A percentile compares a stretch with the other conserved stretches of the same genome.
These are phyloP conservation scores for Rhagonycha fulva DNA, from an alignment of 2,888 invertebrate genomes.

Conservation along the genomic window DNA sequence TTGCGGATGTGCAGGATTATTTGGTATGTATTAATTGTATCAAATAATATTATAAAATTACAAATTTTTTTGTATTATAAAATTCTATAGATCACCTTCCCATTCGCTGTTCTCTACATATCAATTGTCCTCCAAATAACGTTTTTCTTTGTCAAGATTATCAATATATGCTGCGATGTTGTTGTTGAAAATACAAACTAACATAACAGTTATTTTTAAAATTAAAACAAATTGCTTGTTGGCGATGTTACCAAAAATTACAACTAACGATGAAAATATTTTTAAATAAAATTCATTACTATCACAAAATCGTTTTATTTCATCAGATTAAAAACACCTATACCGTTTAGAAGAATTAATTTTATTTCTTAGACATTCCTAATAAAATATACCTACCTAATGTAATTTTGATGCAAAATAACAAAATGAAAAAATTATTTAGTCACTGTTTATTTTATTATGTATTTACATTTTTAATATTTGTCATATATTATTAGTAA, in stretches of 20 bases:
- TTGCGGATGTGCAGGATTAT: slow-evolving; percentile 64
- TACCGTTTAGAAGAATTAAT: too few relatives aligned
- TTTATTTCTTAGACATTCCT: too few relatives aligned
- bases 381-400: too few relatives aligned
- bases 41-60: not conserved
- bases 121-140: slow-evolving; percentile 62
- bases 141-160: slow-evolving; percentile 65
- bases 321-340: too few relatives aligned
- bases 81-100: slow-evolving; percentile 60
- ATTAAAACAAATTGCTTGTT: not conserved
- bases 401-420: too few relatives aligned
- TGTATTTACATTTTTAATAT: too few relatives aligned
- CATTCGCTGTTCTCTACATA: slow-evolving; percentile 59
- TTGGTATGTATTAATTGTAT: slow-evolving; percentile 56
- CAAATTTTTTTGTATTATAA: slow-evolving; percentile 4
- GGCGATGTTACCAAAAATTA: not conserved
- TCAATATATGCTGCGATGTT: slow-evolving; percentile 69
- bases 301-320: not conserved
- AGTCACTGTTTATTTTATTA: too few relatives aligned
- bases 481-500: too few relatives aligned
- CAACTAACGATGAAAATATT: not conserved
- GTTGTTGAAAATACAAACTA: slow-evolving; percentile 53
- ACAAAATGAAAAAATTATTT: too few relatives aligned
- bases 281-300: not conserved
- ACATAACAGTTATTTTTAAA: not conserved